These are phyloP conservation scores for Euphydryas editha DNA, from an alignment of 2,888 invertebrate genomes.

Conservation along the genomic window DNA sequence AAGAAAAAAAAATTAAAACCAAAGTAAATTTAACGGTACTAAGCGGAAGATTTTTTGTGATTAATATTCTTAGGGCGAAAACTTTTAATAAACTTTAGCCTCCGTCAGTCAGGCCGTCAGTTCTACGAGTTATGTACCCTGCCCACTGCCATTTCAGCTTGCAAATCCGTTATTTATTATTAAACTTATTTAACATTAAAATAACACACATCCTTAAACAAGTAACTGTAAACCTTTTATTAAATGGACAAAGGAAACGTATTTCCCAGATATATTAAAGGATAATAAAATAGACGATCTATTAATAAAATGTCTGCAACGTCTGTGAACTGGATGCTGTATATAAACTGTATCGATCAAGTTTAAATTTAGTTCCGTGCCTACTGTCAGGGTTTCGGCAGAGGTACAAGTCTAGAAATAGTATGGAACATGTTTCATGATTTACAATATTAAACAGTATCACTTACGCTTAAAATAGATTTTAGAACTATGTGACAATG, in stretches of 20 bases:
- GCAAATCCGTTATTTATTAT: too few species aligned
- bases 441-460: background rate
- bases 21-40: too few species aligned
- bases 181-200: background rate
- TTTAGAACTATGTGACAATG: background rate
- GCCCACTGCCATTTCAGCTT: too few species aligned
- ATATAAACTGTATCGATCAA: slow-evolving; percentile 73
- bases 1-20: too few species aligned
- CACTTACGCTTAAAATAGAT: background rate
- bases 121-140: too few species aligned
- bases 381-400: slow-evolving; percentile 43
- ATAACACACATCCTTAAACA: background rate
- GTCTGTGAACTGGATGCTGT: slow-evolving; percentile 55
- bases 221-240: background rate
- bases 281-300: slow-evolving; percentile 57
- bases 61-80: too few species aligned
- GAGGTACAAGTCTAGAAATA: slow-evolving; percentile 24
- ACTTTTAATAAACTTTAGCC: too few species aligned
- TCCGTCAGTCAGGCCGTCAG: too few species aligned
- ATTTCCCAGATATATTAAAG: slow-evolving; percentile 12
- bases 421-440: background rate
- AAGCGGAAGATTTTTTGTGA: too few species aligned
- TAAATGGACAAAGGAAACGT: background rate
- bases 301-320: slow-evolving; percentile 72
- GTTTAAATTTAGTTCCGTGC: slow-evolving; percentile 66